Conservation (phyloP, 1,140 invertebrate species). For the Drosophila nikananu region DNA sequence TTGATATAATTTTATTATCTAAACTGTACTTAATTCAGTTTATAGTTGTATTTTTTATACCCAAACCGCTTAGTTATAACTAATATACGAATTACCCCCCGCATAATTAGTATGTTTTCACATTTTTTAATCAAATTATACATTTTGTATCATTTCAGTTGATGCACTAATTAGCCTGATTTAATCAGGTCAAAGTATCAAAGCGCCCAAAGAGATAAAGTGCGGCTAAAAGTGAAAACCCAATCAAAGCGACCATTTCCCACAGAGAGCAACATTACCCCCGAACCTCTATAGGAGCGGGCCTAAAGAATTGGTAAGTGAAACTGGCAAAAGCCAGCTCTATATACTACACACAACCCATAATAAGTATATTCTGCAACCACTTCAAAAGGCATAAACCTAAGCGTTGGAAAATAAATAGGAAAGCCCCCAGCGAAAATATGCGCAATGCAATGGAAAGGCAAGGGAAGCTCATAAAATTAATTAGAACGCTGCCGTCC, state of each 20-base stretch:
- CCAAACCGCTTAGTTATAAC: neutral
- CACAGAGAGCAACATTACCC: slow-evolving; percentile 2
- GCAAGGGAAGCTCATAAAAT: slow-evolving; percentile 69
- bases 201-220: slow-evolving; percentile 18
- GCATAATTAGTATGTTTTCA: neutral
- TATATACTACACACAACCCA: slow-evolving; percentile 5
- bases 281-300: slow-evolving; percentile 11
- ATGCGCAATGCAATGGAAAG: slow-evolving; percentile 53
- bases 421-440: slow-evolving; percentile 22
- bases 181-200: slow-evolving; percentile 19
- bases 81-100: neutral
- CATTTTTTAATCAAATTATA: neutral
- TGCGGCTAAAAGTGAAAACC: slow-evolving; percentile 22
- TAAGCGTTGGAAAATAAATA: slow-evolving; percentile 34
- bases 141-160: slow-evolving; percentile 23
- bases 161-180: slow-evolving; percentile 29
- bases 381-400: slow-evolving; percentile 56
- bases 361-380: slow-evolving; percentile 23
- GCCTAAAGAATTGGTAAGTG: slow-evolving; percentile 33
- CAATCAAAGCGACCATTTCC: slow-evolving; percentile 28
- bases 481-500: slow-evolving; percentile 64
- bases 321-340: slow-evolving; percentile 13
- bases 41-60: neutral
- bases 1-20: neutral
- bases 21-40: neutral